These are phyloP conservation scores for Drosophila azteca DNA, from an alignment of 1,140 invertebrate species.

Conservation along the genomic window DNA sequence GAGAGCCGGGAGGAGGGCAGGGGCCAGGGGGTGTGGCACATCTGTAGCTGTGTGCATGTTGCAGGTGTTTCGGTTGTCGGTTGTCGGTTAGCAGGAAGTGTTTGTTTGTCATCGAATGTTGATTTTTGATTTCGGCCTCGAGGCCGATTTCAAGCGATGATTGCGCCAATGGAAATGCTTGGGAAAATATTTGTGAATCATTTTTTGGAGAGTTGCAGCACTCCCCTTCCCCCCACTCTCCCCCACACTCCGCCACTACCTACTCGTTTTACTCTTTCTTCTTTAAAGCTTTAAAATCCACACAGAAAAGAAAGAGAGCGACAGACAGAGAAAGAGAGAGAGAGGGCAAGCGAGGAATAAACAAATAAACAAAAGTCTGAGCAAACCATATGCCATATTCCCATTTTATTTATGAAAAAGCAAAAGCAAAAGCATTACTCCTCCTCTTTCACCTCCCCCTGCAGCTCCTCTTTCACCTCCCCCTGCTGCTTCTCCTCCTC, in stretches of 20 bases:
- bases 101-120: neutral
- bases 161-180: slow-evolving; percentile 69
- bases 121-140: slow-evolving; percentile 7
- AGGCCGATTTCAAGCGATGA: slow-evolving; percentile 32
- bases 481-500: too few species aligned
- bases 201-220: slow-evolving; percentile 31
- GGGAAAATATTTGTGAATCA: slow-evolving; percentile 75
- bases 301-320: neutral
- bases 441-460: too few species aligned
- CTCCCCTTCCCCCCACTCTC: slow-evolving; percentile 25
- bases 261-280: slow-evolving; percentile 19
- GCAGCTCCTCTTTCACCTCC: too few species aligned
- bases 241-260: neutral
- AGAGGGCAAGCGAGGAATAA: slow-evolving; percentile 8
- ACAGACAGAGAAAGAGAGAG: too few species aligned
- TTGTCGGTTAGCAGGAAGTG: slow-evolving; percentile 18
- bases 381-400: slow-evolving; percentile 54
- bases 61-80: slow-evolving; percentile 4
- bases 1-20: neutral
- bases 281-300: slow-evolving; percentile 59
- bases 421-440: slow-evolving; percentile 10
- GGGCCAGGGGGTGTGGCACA: neutral
- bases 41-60: neutral
- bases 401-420: slow-evolving; percentile 41
- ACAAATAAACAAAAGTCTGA: slow-evolving; percentile 67